These are phyloP conservation scores for Aspidoscelis tigris DNA, from an alignment of 2,113 vertebrate genomes.

Conservation along the genomic window DNA sequence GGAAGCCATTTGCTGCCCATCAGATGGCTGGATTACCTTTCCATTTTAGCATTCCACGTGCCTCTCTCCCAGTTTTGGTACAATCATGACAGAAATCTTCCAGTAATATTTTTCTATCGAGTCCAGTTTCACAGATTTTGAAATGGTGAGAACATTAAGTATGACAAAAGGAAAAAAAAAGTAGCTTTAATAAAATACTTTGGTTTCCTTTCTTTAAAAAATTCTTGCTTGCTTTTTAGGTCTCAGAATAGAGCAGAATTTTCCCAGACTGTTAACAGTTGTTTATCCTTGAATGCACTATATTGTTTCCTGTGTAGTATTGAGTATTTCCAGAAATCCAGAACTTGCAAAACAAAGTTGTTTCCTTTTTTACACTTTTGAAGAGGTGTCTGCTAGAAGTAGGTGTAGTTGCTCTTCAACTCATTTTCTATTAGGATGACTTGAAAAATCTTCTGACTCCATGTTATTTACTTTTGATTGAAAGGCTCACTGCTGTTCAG, in stretches of 20 bases:
- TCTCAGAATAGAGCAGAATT: neutral
- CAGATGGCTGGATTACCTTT: neutral
- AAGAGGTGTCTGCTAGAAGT: neutral
- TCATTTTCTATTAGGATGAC: neutral
- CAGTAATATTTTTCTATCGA: neutral
- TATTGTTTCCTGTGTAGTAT: slow-evolving; percentile 19
- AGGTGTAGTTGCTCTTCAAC: neutral
- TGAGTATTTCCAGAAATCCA: slow-evolving; percentile 7
- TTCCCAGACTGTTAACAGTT: neutral
- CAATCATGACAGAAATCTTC: neutral
- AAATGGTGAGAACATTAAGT: neutral
- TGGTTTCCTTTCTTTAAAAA: no score
- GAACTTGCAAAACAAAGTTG: neutral
- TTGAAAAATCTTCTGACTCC: neutral
- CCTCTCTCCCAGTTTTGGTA: neutral
- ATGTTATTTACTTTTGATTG: neutral
- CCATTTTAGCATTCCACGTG: neutral
- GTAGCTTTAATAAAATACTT: neutral
- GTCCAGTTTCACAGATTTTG: neutral
- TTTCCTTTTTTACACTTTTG: neutral
- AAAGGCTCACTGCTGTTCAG: neutral
- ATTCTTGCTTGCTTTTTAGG: neutral
- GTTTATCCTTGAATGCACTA: neutral
- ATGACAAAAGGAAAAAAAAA: neutral
- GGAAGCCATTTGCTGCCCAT: neutral